Conservation (phyloP, 2,888 invertebrate species). For the Gymnosoma rotundatum region DNA sequence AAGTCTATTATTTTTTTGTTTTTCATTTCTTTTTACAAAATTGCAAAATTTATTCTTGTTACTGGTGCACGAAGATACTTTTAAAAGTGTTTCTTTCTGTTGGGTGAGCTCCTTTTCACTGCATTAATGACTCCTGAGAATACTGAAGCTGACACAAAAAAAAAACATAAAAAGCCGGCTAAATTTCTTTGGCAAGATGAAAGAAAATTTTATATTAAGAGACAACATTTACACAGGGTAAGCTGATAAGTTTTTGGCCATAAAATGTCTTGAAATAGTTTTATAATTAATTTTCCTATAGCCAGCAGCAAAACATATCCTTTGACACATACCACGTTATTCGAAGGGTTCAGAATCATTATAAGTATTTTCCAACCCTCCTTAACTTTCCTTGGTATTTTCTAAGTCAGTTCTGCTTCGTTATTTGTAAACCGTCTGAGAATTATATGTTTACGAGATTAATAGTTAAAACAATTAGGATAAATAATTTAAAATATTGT, state of each 20-base stretch:
- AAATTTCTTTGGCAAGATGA: conserved; percentile 33
- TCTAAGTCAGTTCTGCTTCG: too few species aligned
- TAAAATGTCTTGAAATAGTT: too few species aligned
- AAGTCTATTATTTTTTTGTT: conserved; percentile 11
- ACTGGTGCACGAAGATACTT: conserved; percentile 28
- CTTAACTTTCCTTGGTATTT: too few species aligned
- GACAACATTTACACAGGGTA: neutral
- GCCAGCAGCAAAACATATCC: too few species aligned
- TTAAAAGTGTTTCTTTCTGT: conserved; percentile 23
- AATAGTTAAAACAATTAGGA: too few species aligned
- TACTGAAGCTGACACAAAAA: conserved; percentile 22
- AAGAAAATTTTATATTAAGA: conserved; percentile 1
- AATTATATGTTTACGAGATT: too few species aligned
- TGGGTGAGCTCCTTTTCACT: conserved; percentile 26
- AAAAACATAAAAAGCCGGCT: conserved; percentile 16
- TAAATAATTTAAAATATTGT: too few species aligned
- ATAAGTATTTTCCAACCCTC: too few species aligned
- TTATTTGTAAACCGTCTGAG: too few species aligned
- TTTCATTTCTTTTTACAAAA: neutral
- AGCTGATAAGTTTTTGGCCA: neutral
- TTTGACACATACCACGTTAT: too few species aligned
- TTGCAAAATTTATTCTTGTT: conserved; percentile 29
- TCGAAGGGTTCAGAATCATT: too few species aligned
- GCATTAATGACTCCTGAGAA: conserved; percentile 60
- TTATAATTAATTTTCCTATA: too few species aligned